Conservation (phyloP, 2,888 invertebrate genomes). For the Acleris cristana region DNA sequence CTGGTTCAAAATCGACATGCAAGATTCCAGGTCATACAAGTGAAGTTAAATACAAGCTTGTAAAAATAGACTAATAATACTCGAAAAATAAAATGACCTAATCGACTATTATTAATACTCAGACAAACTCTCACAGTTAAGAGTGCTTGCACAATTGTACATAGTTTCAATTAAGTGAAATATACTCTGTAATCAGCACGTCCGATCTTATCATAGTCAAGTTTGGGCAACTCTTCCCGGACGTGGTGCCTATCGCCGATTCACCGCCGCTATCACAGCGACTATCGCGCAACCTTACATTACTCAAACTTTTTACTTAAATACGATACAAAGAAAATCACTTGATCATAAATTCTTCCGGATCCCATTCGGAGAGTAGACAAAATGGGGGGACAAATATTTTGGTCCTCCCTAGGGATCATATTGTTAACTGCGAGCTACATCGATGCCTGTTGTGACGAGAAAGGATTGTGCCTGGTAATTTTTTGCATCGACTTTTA, state of each 20-base stretch:
- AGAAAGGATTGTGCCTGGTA: constrained; percentile 73
- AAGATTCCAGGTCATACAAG: no score
- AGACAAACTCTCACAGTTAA: not conserved
- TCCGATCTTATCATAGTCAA: constrained; percentile 46
- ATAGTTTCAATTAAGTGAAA: constrained; percentile 30
- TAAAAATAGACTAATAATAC: no score
- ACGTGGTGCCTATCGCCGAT: constrained; percentile 27
- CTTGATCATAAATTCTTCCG: constrained; percentile 42
- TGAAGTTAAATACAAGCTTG: no score
- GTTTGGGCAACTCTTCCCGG: constrained; percentile 32
- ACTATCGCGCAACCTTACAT: constrained; percentile 41
- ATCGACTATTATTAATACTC: no score
- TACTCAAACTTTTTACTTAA: constrained; percentile 35
- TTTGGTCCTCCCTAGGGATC: constrained; percentile 71
- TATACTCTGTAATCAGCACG: constrained; percentile 43
- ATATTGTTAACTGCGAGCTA: constrained; percentile 56
- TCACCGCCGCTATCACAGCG: constrained; percentile 35
- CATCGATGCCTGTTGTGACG: constrained; percentile 65
- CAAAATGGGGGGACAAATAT: constrained; percentile 65
- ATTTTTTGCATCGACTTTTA: constrained; percentile 20
- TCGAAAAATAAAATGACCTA: no score
- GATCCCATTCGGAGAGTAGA: constrained; percentile 40
- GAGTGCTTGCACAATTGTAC: constrained; percentile 19
- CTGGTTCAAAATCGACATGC: no score
- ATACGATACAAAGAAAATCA: constrained; percentile 33